A percentile compares a stretch with the other conserved stretches of the same genome.
phyloP scores from a whole-genome alignment of 2,113 vertebrate genomes.

The Microtus oregoni region DNA sequence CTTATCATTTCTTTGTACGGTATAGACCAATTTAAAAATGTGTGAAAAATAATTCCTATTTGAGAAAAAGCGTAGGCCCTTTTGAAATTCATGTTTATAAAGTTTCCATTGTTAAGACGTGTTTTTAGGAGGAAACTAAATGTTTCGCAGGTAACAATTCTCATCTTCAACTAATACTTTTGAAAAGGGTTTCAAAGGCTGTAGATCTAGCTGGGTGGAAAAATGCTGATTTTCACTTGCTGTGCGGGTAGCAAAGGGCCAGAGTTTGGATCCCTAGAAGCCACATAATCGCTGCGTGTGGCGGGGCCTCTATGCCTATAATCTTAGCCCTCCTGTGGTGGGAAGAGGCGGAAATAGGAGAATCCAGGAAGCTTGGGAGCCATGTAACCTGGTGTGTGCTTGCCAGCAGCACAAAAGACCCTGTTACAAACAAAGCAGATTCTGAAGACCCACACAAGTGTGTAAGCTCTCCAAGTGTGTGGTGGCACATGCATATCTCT shows the following conservation, averaged over 20 bases:
- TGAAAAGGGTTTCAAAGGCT: slow-evolving; percentile 45
- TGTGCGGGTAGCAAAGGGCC: too few species aligned
- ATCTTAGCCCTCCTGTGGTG: neutral
- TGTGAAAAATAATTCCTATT: neutral
- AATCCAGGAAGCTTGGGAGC: neutral
- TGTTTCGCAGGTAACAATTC: neutral
- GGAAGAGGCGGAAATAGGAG: neutral
- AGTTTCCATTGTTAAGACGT: neutral
- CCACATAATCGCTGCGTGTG: too few species aligned
- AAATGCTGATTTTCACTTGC: neutral
- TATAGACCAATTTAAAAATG: neutral
- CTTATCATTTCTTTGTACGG: neutral
- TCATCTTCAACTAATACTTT: neutral
- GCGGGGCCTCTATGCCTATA: neutral
- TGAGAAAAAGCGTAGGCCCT: slow-evolving; percentile 31
- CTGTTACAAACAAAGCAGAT: neutral
- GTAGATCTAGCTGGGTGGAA: neutral
- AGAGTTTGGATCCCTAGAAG: neutral
- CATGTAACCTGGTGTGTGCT: neutral
- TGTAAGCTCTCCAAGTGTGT: too few species aligned
- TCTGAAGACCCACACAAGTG: neutral
- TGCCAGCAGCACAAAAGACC: neutral
- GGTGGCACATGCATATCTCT: neutral
- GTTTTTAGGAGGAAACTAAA: neutral
- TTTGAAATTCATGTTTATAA: slow-evolving; percentile 25